Evolutionary conservation across 2,888 invertebrate species (phyloP).

Genomic region (Aphidoletes aphidimyza): DNA sequence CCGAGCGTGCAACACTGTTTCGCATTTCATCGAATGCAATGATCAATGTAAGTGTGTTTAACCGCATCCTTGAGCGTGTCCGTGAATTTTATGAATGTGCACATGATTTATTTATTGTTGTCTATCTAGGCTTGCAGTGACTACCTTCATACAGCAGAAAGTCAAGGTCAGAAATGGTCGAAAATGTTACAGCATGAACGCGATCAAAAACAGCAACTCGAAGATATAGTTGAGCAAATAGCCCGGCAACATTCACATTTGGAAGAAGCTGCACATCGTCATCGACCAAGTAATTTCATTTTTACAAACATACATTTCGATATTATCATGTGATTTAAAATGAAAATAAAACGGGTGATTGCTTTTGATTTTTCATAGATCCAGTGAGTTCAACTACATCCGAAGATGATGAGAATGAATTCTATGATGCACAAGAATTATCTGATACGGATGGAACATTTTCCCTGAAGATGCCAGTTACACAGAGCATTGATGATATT

Average conservation of each 20-base stretch:
- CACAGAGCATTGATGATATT: slow-evolving; percentile 65
- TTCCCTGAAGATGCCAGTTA: slow-evolving; percentile 74
- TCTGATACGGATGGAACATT: slow-evolving; percentile 68
- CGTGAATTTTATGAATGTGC: not conserved
- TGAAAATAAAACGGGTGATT: too few species aligned
- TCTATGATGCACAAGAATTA: slow-evolving; percentile 76
- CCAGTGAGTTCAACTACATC: slow-evolving; percentile 62
- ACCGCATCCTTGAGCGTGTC: not conserved
- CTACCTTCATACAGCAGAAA: slow-evolving; percentile 88
- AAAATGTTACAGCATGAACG: slow-evolving; percentile 93
- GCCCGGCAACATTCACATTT: slow-evolving; percentile 96
- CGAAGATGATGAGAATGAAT: slow-evolving; percentile 81
- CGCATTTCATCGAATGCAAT: slow-evolving; percentile 95
- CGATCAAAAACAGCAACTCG: slow-evolving; percentile 89
- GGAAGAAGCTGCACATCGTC: slow-evolving; percentile 86
- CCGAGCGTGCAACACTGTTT: slow-evolving; percentile 94
- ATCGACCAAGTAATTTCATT: slow-evolving; percentile 66
- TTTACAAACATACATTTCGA: not conserved
- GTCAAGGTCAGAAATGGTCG: slow-evolving; percentile 92
- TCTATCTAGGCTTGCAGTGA: slow-evolving; percentile 83
- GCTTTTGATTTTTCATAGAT: slow-evolving; percentile 58
- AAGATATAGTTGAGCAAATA: slow-evolving; percentile 97
- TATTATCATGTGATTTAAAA: not conserved
- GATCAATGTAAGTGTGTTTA: slow-evolving; percentile 82
- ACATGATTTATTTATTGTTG: not conserved